phyloP scores from a whole-genome alignment of 2,113 vertebrate species.

The Zosterops lateralis region DNA sequence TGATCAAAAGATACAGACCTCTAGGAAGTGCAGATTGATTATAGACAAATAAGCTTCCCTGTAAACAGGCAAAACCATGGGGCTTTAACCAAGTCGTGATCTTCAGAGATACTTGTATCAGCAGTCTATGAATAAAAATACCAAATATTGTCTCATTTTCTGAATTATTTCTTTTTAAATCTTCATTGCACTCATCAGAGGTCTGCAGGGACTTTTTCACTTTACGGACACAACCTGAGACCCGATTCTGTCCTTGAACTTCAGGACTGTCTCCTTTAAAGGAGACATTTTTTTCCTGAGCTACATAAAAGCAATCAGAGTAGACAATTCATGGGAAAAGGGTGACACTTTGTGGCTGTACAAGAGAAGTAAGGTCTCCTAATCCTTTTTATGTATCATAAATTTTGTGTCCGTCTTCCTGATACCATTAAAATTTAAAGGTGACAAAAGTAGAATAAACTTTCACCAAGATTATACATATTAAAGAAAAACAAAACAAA shows the following conservation, averaged over 20 bases:
- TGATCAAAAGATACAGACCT: neutral
- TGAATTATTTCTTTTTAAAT: neutral
- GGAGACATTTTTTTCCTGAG: conserved; percentile 1
- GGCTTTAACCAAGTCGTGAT: neutral
- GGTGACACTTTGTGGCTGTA: conserved; percentile 61
- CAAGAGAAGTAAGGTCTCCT: conserved; percentile 23
- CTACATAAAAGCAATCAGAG: neutral
- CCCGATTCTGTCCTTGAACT: neutral
- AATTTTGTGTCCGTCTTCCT: neutral
- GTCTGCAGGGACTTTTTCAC: neutral
- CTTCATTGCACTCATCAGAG: neutral
- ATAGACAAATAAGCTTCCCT: neutral
- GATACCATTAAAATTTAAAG: neutral
- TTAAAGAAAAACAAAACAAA: neutral
- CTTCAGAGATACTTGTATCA: neutral
- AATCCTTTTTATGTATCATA: neutral
- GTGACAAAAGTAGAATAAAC: neutral
- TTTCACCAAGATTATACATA: neutral
- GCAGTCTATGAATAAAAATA: neutral
- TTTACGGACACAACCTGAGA: neutral
- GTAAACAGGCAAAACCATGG: neutral
- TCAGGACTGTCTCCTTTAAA: neutral
- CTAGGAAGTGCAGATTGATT: neutral
- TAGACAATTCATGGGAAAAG: conserved; percentile 42
- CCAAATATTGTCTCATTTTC: neutral